Conservation (phyloP, 2,113 vertebrate species). For the Urocynchramus pylzowi region DNA sequence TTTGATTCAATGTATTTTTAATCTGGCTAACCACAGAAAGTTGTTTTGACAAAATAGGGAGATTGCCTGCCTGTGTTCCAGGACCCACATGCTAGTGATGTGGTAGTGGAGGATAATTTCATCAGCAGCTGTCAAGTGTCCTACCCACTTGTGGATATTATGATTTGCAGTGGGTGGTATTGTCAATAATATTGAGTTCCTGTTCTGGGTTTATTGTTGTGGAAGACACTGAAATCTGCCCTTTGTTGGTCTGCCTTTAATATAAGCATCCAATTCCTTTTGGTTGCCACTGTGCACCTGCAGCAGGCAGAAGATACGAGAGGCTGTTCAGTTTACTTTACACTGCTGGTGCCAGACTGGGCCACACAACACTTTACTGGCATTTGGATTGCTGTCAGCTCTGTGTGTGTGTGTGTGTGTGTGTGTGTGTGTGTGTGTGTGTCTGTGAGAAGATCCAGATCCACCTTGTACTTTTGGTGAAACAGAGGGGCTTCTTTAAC, state of each 20-base stretch:
- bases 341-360: neutral
- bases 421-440: no score
- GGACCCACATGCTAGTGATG: neutral
- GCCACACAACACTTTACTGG: neutral
- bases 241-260: neutral
- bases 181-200: neutral
- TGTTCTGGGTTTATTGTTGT: neutral
- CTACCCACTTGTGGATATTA: neutral
- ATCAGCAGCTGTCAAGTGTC: neutral
- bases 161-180: neutral
- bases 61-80: neutral
- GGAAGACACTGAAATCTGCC: neutral
- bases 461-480: neutral
- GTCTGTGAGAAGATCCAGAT: neutral
- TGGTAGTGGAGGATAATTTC: neutral
- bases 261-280: neutral
- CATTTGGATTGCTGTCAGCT: neutral
- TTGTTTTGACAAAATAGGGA: neutral
- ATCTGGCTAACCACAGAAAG: neutral
- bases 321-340: neutral
- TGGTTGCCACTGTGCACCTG: neutral
- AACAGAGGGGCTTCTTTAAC: neutral
- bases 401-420: neutral
- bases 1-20: neutral
- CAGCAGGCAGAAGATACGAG: neutral